Conservation (phyloP, 1,140 invertebrate species). For the Bradynema listronoti region DNA sequence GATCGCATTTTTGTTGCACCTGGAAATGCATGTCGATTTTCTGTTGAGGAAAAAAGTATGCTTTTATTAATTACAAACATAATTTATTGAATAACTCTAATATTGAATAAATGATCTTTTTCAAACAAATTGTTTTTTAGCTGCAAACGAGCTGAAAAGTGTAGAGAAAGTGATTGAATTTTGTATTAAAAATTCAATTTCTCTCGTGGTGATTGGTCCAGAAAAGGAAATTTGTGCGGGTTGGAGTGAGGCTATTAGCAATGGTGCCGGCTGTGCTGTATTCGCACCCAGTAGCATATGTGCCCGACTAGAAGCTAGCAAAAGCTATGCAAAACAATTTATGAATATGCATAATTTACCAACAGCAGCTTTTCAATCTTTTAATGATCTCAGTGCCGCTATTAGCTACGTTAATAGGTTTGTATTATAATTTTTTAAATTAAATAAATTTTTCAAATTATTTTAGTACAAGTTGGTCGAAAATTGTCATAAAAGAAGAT, state of each 20-base stretch:
- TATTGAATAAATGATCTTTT: no score
- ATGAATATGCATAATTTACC: no score
- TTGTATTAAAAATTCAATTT: conserved; percentile 70
- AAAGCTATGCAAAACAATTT: conserved; percentile 85
- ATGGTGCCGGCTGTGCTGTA: conserved; percentile 13
- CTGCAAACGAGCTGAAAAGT: no score
- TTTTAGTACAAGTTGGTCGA: conserved; percentile 63
- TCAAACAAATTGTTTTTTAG: no score
- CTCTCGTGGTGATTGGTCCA: conserved; percentile 80
- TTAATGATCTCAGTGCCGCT: conserved; percentile 70
- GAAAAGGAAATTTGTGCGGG: conserved; percentile 84
- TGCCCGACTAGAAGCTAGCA: conserved; percentile 69
- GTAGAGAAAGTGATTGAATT: conserved; percentile 66
- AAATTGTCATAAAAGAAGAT: conserved; percentile 81
- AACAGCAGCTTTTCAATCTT: conserved; percentile 79
- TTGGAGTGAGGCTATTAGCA: conserved; percentile 37
- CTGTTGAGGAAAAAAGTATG: conserved; percentile 11
- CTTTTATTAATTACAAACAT: conserved; percentile 4
- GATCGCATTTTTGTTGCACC: conserved; percentile 73
- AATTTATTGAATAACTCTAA: conserved; percentile 11
- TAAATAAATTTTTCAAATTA: not conserved
- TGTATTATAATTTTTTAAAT: no score
- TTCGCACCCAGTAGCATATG: conserved; percentile 45
- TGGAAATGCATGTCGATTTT: conserved; percentile 77
- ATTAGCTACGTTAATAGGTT: no score